Evolutionary conservation across 2,888 invertebrate genomes (phyloP).

Genomic region (Drosophila recens): DNA sequence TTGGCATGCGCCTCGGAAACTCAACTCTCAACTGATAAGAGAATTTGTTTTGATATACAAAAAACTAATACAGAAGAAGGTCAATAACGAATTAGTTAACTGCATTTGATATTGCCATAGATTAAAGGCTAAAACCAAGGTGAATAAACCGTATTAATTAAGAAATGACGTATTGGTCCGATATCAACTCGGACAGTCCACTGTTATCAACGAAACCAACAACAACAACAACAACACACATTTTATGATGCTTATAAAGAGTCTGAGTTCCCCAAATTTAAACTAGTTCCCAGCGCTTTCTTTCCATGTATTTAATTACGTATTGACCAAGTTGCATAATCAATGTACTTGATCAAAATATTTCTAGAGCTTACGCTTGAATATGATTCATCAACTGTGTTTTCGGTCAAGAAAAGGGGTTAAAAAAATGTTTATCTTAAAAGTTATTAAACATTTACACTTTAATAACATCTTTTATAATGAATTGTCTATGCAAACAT

Average conservation of each 20-base stretch:
- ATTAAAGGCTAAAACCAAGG: slow-evolving; percentile 33
- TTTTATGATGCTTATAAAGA: slow-evolving; percentile 14
- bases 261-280: background rate
- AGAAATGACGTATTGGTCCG: slow-evolving; percentile 45
- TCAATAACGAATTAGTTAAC: slow-evolving; percentile 22
- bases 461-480: background rate
- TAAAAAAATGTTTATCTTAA: background rate
- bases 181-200: slow-evolving; percentile 13
- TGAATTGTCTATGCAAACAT: too few relatives aligned
- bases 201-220: slow-evolving; percentile 9
- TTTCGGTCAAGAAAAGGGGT: background rate
- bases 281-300: slow-evolving; percentile 5
- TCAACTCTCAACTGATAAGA: slow-evolving; percentile 34
- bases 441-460: background rate
- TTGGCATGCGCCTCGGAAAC: slow-evolving; percentile 43
- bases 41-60: slow-evolving; percentile 41
- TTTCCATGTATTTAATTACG: background rate
- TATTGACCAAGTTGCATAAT: slow-evolving; percentile 6
- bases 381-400: slow-evolving; percentile 2
- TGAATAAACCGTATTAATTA: slow-evolving; percentile 37
- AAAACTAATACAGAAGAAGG: background rate
- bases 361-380: background rate
- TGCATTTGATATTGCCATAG: slow-evolving; percentile 36
- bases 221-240: background rate
- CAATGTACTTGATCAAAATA: background rate